Base-by-base conservation (phyloP, 2,888 invertebrate genomes). In the Nephrocerus scutellatus region DNA sequence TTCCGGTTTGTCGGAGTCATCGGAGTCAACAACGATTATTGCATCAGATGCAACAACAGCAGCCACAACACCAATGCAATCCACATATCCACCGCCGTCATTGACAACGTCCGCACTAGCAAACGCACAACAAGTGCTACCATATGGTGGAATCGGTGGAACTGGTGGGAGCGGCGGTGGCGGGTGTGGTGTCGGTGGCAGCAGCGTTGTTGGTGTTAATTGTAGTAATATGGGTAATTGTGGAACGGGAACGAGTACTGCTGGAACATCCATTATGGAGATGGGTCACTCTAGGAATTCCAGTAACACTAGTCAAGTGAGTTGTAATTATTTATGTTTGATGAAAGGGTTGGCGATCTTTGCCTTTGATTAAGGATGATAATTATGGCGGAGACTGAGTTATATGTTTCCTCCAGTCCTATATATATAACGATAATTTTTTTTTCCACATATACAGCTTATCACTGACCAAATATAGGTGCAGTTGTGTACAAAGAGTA, bases 251-350 rank as follows among this genome's bases (percentile, higher is more conserved):
- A 49, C 46, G 14, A 51, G 51, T 25, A 46, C 46, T 34, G 43
- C 54, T 20, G 56, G 53, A 39, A 60, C 57, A 32, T 57, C 57
- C 43, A 56, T 63, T 29, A 61, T 62, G 36, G 68, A 69, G 61
- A 62, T 69, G 60, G 69, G 69, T 42, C 83, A 83, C 70, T 82
- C 82, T 39, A 70, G 84, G 51, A 83, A 83, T 72, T 83, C 82
- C 51, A 82, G 82, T 63, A 83, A 82, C 71, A 82, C 82, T 61
- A 80, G 80, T 70, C 79, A 79, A 67, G 74, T 80, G 46, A 77
- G 79, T 53, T 9, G 6, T n/a, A n/a, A n/a, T n/a, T n/a, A n/a
- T n/a, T n/a, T n/a, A n/a, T n/a, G n/a, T n/a, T n/a, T n/a, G n/a
- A n/a, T n/a, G n/a, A n/a, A n/a, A n/a, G n/a, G n/a, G n/a, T n/a